These are phyloP conservation scores for Actenoides hombroni DNA, from an alignment of 2,113 vertebrate species.

Conservation along the genomic window DNA sequence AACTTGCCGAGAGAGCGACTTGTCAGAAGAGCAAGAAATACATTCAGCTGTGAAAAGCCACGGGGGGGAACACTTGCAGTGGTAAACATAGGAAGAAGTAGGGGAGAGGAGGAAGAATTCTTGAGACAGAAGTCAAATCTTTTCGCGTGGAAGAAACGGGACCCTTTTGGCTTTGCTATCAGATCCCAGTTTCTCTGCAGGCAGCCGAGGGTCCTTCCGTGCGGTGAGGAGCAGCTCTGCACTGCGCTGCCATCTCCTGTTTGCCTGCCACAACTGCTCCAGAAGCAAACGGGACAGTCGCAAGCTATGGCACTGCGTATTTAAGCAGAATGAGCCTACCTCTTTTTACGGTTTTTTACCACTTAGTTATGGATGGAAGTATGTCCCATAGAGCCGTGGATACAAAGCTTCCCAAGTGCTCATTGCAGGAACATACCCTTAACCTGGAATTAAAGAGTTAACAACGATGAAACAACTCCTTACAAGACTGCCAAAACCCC, in stretches of 20 bases:
- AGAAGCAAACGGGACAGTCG: fast-evolving
- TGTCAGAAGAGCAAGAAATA: not conserved
- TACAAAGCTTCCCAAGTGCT: not conserved
- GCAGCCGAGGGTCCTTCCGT: not conserved
- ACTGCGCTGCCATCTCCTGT: not conserved
- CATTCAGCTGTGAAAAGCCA: not conserved
- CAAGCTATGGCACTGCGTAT: fast-evolving
- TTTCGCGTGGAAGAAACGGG: not conserved
- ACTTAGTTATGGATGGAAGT: not conserved
- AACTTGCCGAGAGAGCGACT: not conserved
- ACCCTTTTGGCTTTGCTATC: no score
- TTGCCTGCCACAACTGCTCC: not conserved
- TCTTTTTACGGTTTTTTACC: not conserved
- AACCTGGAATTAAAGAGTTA: not conserved
- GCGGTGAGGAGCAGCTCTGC: not conserved
- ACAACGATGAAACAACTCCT: not conserved
- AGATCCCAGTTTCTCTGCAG: not conserved
- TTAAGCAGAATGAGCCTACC: fast-evolving
- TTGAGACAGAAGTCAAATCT: not conserved
- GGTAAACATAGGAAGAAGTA: no score
- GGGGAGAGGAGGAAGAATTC: not conserved
- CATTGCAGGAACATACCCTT: not conserved
- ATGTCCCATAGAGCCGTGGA: not conserved
- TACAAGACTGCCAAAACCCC: not conserved
- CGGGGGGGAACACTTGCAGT: not conserved